Conservation (phyloP, 2,113 vertebrate genomes). For the Nipponia nippon region DNA sequence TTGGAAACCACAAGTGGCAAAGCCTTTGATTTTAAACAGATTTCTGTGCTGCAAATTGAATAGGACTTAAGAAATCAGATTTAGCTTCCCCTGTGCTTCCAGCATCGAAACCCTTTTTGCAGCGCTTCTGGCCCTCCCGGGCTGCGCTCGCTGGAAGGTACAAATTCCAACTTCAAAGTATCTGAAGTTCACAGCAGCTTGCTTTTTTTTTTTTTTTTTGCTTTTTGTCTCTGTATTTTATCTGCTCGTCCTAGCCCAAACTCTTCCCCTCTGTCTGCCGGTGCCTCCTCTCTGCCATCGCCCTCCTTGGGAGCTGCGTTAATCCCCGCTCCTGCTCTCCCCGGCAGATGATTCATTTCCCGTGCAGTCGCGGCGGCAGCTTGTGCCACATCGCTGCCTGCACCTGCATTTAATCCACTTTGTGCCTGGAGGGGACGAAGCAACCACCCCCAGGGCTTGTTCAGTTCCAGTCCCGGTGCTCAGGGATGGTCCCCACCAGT, state of each 20-base stretch:
- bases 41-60: not conserved
- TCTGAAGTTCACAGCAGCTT: not conserved
- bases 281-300: not conserved
- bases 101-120: not conserved
- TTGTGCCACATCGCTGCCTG: not conserved
- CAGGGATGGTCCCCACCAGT: accelerated
- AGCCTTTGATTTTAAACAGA: not conserved
- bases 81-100: not conserved
- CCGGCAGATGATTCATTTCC: not conserved
- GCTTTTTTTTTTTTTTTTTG: no score
- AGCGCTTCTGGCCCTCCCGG: not conserved
- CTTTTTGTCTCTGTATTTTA: not conserved
- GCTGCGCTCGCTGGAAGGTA: not conserved
- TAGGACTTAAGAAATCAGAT: not conserved
- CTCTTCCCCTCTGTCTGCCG: not conserved
- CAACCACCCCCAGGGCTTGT: not conserved
- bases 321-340: not conserved
- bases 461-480: not conserved
- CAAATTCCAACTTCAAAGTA: not conserved
- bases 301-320: not conserved
- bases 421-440: not conserved
- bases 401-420: not conserved
- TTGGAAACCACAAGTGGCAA: not conserved
- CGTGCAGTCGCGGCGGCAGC: accelerated
- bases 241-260: not conserved